Base-by-base conservation (phyloP, 2,113 vertebrate species). In the Semicossyphus pulcher region DNA sequence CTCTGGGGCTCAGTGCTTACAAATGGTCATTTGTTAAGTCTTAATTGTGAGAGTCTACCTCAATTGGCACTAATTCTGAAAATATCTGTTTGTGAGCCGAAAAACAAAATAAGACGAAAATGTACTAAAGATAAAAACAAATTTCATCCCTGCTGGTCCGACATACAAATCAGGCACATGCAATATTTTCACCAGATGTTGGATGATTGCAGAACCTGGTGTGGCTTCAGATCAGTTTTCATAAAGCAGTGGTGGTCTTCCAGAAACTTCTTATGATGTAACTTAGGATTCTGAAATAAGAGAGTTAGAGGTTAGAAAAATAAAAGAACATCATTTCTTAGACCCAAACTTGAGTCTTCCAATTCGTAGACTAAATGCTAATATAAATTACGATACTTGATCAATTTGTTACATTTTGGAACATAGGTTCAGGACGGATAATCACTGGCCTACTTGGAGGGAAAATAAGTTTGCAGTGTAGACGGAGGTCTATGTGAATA, bases 181-280 rank as follows among this genome's bases (percentile, higher is more conserved):
- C 0, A 65, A 49, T 71, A 65, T 76, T 66, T 60, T 11, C 26
- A 76, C 23, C 78, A 81, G 72, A 81, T 76, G 49, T 21, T 51
- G 61, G 28, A 72, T 61, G 61, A 62, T 72, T 62, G 29, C n/a
- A 45, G 51, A 67, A 72, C 37, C 16, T 12, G 25, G 1, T 62
- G 16, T 14, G 32, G 25, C n/a, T 29, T 61, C 10, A 49, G 5
- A 20, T 20, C 60, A 31, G 2, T 37, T 44, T 39, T 59, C 15
- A 39, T 28, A 39, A 29, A 51, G 21, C 21, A 6, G 15, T 20
- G 4, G 16, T 10, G 11, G 31, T 14, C 12, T 12, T 54, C 42
- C 41, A n/a, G 21, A 51, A 39, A 4, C 6, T 4, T 44, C 34
- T 15, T 4, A 18, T 41, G 11, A 31, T 15, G n/a, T n/a, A n/a